Evolutionary conservation across 35 echinoderm and acorn worm genomes (phyloP).

Genomic region (Heliocidaris tuberculata): DNA sequence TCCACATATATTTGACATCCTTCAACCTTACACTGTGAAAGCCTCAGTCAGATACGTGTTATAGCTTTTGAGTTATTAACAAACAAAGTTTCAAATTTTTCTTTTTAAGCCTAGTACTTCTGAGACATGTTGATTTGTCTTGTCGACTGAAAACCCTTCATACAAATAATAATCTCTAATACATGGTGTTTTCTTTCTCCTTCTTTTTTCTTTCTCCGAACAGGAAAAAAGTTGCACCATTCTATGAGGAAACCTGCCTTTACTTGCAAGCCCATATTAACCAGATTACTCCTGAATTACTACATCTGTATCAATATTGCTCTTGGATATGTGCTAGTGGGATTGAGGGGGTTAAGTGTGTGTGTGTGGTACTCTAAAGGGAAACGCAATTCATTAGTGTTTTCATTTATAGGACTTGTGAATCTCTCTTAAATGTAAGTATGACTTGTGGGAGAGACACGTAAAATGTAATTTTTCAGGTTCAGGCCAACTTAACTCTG

Average conservation of each 20-base stretch:
- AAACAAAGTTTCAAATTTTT: neutral
- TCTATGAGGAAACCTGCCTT: neutral
- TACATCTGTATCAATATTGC: neutral
- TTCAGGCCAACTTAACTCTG: too few species aligned
- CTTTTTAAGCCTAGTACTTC: neutral
- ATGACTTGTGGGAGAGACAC: too few species aligned
- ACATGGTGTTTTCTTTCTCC: neutral
- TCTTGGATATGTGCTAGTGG: neutral
- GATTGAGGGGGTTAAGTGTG: neutral
- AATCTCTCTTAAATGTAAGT: too few species aligned
- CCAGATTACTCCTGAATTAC: neutral
- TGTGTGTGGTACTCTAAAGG: too few species aligned
- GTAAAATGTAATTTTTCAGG: too few species aligned
- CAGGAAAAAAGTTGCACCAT: constrained; percentile 21
- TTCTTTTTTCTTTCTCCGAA: neutral
- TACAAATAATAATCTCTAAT: neutral
- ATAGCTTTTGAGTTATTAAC: too few species aligned
- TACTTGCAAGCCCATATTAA: neutral
- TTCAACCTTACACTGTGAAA: too few species aligned
- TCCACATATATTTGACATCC: too few species aligned
- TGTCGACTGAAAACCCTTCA: neutral
- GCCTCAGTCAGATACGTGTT: too few species aligned
- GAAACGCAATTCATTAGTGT: too few species aligned
- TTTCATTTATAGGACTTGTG: too few species aligned
- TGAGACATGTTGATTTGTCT: neutral